A percentile compares a stretch with the other conserved stretches of the same genome.
These are phyloP conservation scores for Gouania willdenowi DNA, from an alignment of 2,797 vertebrate genomes.

Conservation along the genomic window DNA sequence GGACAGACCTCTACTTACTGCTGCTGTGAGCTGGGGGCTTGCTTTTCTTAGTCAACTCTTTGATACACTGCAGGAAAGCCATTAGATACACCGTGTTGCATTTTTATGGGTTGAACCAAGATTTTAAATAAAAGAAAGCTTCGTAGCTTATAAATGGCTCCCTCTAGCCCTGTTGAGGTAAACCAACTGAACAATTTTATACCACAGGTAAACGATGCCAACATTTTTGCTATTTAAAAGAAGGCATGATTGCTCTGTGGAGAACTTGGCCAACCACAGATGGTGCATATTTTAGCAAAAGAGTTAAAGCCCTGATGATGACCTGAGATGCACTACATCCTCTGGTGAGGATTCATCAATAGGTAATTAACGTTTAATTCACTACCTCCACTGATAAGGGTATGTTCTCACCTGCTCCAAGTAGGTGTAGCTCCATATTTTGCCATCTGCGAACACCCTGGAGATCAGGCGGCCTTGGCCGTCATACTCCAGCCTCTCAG, in stretches of 20 bases:
- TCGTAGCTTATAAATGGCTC: background rate
- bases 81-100: background rate
- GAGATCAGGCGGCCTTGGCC: constrained; percentile 90
- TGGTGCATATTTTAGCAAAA: constrained; percentile 1
- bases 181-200: constrained; percentile 1
- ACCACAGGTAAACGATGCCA: constrained; percentile 3
- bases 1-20: no score
- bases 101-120: background rate
- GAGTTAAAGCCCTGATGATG: constrained; percentile 19
- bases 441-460: constrained; percentile 95
- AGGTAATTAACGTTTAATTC: constrained; percentile 13
- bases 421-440: constrained; percentile 98
- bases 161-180: background rate
- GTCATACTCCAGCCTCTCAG: constrained; percentile 91
- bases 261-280: background rate
- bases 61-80: background rate
- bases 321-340: constrained; percentile 7
- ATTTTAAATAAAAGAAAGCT: background rate
- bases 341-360: constrained; percentile 7
- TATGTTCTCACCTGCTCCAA: constrained; percentile 88
- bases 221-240: constrained; percentile 8
- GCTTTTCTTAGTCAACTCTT: background rate
- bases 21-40: no score
- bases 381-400: constrained; percentile 3
- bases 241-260: constrained; percentile 5